phyloP scores from a whole-genome alignment of 64 coral and sea anemone species.

The Astreopora myriophthalma region DNA sequence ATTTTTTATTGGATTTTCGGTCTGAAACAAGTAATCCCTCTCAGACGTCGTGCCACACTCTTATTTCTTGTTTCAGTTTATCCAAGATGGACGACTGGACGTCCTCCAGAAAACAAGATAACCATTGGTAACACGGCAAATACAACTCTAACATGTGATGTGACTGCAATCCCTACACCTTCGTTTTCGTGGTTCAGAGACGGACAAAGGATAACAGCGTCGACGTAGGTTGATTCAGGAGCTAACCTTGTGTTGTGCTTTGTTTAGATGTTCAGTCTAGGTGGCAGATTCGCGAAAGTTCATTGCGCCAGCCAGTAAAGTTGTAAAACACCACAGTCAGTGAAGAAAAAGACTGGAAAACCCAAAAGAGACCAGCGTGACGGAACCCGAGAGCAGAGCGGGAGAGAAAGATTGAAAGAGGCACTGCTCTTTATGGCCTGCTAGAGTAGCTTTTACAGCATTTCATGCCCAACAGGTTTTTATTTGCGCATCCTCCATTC shows the following conservation, averaged over 20 bases:
- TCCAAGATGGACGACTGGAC: constrained; percentile 1
- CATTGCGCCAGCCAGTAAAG: too few relatives aligned
- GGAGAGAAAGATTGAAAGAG: too few relatives aligned
- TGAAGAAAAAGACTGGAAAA: too few relatives aligned
- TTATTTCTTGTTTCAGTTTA: neutral
- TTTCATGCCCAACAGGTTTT: too few relatives aligned
- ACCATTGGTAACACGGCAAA: constrained; percentile 5
- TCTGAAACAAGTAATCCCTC: too few relatives aligned
- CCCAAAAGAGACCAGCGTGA: too few relatives aligned
- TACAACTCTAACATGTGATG: constrained; percentile 18
- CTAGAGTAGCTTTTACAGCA: too few relatives aligned
- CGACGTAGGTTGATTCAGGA: constrained; percentile 47
- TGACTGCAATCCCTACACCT: constrained; percentile 9
- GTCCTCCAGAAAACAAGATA: neutral
- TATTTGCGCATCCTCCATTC: too few relatives aligned
- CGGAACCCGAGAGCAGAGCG: too few relatives aligned
- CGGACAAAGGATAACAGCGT: neutral
- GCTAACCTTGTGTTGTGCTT: neutral
- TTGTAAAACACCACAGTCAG: too few relatives aligned
- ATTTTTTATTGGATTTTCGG: neutral
- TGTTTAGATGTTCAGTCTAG: neutral
- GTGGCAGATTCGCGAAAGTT: neutral
- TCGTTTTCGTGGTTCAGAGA: constrained; percentile 22
- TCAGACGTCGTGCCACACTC: too few relatives aligned
- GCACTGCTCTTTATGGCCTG: too few relatives aligned